phyloP scores from a whole-genome alignment of 1,140 invertebrate species.

The Eumeta japonica region DNA sequence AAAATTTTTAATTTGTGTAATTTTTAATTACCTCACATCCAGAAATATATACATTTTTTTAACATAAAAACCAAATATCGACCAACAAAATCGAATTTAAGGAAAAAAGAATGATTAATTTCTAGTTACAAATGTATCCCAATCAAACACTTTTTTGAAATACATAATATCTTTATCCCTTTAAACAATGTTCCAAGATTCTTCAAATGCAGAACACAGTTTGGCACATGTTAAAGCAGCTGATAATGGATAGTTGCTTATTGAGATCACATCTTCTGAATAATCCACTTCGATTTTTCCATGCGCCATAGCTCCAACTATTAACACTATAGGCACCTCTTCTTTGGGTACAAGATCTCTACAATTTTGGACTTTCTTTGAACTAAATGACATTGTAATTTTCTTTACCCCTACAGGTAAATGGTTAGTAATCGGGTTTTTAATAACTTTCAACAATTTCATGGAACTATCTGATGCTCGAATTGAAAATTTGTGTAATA shows the following conservation, averaged over 20 bases:
- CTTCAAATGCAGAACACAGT: slow-evolving; percentile 95
- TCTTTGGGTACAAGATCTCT: slow-evolving; percentile 76
- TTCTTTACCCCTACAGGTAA: slow-evolving; percentile 94
- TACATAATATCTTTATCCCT: too few relatives aligned
- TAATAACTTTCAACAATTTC: slow-evolving; percentile 95
- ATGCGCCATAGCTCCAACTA: slow-evolving; percentile 97
- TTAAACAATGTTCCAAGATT: slow-evolving; percentile 86
- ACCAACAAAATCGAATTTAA: too few relatives aligned
- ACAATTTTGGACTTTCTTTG: slow-evolving; percentile 74
- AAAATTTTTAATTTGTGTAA: too few relatives aligned
- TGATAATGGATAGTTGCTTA: slow-evolving; percentile 95
- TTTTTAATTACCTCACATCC: too few relatives aligned
- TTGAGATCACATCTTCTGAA: slow-evolving; percentile 85
- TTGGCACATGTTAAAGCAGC: slow-evolving; percentile 95
- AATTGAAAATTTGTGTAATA: slow-evolving; percentile 92
- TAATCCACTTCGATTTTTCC: slow-evolving; percentile 91
- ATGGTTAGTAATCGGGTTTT: slow-evolving; percentile 94
- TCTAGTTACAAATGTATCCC: too few relatives aligned
- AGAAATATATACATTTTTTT: too few relatives aligned
- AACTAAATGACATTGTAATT: slow-evolving; percentile 86
- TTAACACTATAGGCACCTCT: slow-evolving; percentile 84
- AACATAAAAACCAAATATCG: too few relatives aligned
- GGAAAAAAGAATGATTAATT: too few relatives aligned
- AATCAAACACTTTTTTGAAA: too few relatives aligned
- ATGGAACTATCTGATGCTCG: slow-evolving; percentile 84